These are phyloP conservation scores for Lasioglossum oenotherae DNA, from an alignment of 2,888 invertebrate species.

Conservation along the genomic window DNA sequence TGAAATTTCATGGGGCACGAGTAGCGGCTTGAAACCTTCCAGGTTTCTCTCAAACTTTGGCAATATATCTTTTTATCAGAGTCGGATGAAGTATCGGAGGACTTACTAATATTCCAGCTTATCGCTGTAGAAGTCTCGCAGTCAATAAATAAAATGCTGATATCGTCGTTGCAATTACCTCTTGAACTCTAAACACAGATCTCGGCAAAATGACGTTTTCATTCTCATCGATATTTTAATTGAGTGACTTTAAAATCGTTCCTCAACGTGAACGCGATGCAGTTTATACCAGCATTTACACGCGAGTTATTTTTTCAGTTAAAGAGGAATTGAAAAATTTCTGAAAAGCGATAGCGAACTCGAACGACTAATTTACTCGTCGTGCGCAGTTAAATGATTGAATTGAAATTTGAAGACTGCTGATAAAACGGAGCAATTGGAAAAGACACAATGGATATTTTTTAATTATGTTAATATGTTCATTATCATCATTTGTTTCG, in stretches of 20 bases:
- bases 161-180: not conserved
- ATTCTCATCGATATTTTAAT: not conserved
- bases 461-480: too few species aligned
- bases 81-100: constrained; percentile 24
- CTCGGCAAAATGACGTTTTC: not conserved
- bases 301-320: too few species aligned
- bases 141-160: constrained; percentile 9
- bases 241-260: not conserved
- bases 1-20: constrained; percentile 19
- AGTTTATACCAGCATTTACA: too few species aligned
- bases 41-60: constrained; percentile 37
- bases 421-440: too few species aligned
- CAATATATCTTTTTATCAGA: constrained; percentile 59
- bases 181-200: not conserved
- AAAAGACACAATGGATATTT: too few species aligned
- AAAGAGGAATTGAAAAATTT: too few species aligned
- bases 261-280: not conserved
- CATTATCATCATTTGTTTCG: too few species aligned
- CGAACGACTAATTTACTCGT: too few species aligned
- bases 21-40: not conserved
- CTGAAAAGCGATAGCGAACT: too few species aligned
- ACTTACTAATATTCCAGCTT: constrained; percentile 45
- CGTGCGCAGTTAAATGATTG: too few species aligned
- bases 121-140: constrained; percentile 20
- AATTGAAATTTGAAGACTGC: too few species aligned